Evolutionary conservation across 2,113 vertebrate genomes (phyloP).

Genomic region (Alligator mississippiensis): DNA sequence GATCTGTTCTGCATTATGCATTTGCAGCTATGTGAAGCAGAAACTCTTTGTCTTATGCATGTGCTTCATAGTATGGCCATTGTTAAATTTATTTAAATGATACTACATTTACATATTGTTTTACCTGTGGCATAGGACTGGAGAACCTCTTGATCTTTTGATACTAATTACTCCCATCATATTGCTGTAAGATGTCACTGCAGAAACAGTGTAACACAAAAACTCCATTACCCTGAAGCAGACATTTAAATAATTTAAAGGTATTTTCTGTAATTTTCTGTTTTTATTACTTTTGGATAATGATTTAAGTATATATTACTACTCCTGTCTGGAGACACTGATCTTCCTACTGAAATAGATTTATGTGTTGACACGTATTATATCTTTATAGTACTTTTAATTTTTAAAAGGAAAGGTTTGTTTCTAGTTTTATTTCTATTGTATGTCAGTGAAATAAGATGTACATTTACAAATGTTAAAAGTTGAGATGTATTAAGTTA

Average conservation of each 20-base stretch:
- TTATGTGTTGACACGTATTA: not conserved
- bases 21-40: not conserved
- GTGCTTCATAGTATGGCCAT: not conserved
- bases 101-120: slow-evolving; percentile 1
- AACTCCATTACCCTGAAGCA: slow-evolving; percentile 1
- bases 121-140: not conserved
- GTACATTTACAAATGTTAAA: not conserved
- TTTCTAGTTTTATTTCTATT: not conserved
- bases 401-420: not conserved
- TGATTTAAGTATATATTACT: not conserved
- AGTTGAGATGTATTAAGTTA: not conserved
- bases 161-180: not conserved
- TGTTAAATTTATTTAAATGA: not conserved
- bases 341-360: not conserved
- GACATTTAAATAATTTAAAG: not conserved
- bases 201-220: not conserved
- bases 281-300: not conserved
- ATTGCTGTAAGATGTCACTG: not conserved
- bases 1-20: not conserved
- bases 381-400: not conserved
- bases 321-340: not conserved
- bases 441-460: not conserved
- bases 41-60: not conserved
- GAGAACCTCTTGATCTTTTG: not conserved
- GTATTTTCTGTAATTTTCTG: not conserved